Percentiles rank a stretch among this genome's conserved stretches.
phyloP scores from a whole-genome alignment of 2,797 vertebrate species.

The Hyperoplus lanceolatus region DNA sequence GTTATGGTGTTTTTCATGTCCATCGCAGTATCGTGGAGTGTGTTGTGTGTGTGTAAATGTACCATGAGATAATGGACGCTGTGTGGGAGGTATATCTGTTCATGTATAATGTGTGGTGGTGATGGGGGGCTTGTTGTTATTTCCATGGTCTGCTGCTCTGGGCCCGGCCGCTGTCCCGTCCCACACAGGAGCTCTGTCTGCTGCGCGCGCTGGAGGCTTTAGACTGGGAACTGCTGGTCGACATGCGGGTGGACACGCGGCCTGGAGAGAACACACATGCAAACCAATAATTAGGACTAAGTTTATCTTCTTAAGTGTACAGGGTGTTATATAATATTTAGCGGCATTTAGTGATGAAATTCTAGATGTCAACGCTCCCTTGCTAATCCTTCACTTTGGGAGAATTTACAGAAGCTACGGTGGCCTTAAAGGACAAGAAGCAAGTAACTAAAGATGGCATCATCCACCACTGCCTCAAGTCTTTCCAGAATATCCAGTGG shows the following conservation, averaged over 20 bases:
- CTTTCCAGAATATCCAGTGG: too few species aligned
- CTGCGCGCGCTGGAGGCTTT: constrained; percentile 74
- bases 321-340: too few species aligned
- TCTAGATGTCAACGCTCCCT: too few species aligned
- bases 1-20: neutral
- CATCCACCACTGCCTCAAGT: too few species aligned
- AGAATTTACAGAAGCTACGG: too few species aligned
- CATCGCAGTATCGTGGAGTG: too few species aligned
- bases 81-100: constrained; percentile 40
- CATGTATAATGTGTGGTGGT: neutral
- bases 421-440: too few species aligned
- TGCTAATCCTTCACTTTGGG: too few species aligned
- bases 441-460: too few species aligned
- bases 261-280: constrained; percentile 74
- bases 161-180: constrained; percentile 60
- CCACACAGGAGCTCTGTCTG: constrained; percentile 73
- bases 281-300: neutral
- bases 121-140: constrained; percentile 64
- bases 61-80: constrained; percentile 2
- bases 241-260: constrained; percentile 84
- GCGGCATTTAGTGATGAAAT: too few species aligned
- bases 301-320: neutral
- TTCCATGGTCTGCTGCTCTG: constrained; percentile 91
- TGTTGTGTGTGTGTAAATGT: neutral
- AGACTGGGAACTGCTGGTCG: constrained; percentile 77